Conservation (phyloP, 2,888 invertebrate genomes). For the Ptilodon capucinus region DNA sequence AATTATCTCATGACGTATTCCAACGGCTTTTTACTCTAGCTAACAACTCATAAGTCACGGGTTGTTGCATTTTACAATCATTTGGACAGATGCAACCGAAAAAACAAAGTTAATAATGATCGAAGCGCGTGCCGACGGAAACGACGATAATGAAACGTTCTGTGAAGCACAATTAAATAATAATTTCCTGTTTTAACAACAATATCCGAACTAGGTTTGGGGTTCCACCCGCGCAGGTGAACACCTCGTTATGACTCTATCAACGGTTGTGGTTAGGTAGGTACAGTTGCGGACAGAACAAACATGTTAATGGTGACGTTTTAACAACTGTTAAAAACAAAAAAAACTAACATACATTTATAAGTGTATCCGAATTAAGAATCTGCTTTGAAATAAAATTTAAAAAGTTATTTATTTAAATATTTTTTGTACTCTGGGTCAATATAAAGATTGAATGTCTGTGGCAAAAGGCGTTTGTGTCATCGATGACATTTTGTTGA, state of each 20-base stretch:
- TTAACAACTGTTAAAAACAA: no score
- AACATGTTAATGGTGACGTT: neutral
- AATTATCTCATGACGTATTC: neutral
- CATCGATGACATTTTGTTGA: no score
- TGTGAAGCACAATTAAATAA: slow-evolving; percentile 45
- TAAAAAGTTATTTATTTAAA: no score
- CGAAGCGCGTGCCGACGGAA: slow-evolving; percentile 23
- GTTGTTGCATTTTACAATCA: slow-evolving; percentile 6
- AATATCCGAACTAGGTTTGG: slow-evolving; percentile 35
- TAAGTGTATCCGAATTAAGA: no score
- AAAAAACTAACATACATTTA: no score
- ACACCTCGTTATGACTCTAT: slow-evolving; percentile 36
- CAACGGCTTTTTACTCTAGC: neutral
- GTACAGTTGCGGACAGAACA: slow-evolving; percentile 7
- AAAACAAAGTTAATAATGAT: slow-evolving; percentile 11
- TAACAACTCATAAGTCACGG: neutral
- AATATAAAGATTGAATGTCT: no score
- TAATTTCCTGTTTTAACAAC: slow-evolving; percentile 47
- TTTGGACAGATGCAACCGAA: slow-evolving; percentile 17
- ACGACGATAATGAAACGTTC: slow-evolving; percentile 22
- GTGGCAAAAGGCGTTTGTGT: no score
- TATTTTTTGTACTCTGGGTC: no score
- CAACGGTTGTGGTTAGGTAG: no score
- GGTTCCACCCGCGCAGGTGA: slow-evolving; percentile 41
- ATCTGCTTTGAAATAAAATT: no score